Evolutionary conservation across 2,797 vertebrate species (phyloP), one percentile per base, ranked within the genome.

Genomic region (Helostoma temminkii): DNA sequence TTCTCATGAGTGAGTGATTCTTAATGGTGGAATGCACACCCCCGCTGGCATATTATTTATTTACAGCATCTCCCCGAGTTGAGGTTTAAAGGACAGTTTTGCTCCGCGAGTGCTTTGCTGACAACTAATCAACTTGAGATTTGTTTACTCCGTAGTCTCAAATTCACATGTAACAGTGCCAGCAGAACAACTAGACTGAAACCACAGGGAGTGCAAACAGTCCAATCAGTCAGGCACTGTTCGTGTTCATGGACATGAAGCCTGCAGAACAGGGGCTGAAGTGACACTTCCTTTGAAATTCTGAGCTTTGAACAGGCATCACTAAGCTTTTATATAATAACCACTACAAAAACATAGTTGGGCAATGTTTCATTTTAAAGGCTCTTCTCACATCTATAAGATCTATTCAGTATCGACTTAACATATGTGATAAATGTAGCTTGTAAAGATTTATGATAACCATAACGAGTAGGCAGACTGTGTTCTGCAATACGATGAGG

Each of bases 41-140:
- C 25, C 18, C 1, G 18, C 7, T 19, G 16, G 24, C 15, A 30
- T 41, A 16, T 50, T 22, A 81, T 39, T 74, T 34, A 83, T 83
- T 71, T 14, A 79, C 47, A 76, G n/a, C n/a, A n/a, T 56, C 0
- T 37, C n/a, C 67, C 25, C 28, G 22, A 6, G 47, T n/a, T 49
- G 32, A 65, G 54, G 50, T 64, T 46, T 63, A 41, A 60, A 71
- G 9, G 34, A 76, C 11, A 16, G 9, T 12, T 9, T 9, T 58
- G n/a, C 34, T 55, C 30, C 53, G 45, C 52, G 37, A 61, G 46
- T 12, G n/a, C 26, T 36, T 34, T 32, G 12, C 19, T 59, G 26
- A 60, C 22, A 47, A 28, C 5, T 24, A 76, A 67, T 64, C 53
- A 25, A 43, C 4, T 15, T 21, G 22, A 53, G 6, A 49, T 37